Base-by-base conservation (phyloP, 2,888 invertebrate species). In the Hydroisotoma schaefferi region DNA sequence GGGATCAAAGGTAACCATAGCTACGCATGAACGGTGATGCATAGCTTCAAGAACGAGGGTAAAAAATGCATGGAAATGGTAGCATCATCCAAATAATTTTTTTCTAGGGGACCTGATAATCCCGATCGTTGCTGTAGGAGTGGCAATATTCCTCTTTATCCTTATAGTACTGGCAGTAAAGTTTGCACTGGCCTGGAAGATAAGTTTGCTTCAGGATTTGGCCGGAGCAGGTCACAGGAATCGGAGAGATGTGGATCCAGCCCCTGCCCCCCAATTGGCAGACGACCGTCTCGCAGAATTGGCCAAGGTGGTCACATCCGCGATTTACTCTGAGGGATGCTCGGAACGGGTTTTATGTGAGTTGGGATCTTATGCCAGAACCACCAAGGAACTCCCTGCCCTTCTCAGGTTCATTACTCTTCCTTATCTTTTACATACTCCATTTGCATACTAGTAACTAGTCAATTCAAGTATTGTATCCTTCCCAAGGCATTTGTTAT, bases 141-240 rank as follows among this genome's bases (percentile, higher is more conserved):
- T 70, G 5, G 72, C 70, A 8, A n/a, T 70, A 22, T 71, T 71
- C 49, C 55, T 72, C 22, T 53, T 72, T 10, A 43, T 72, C 28
- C 46, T 71, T 22, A 67, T 72, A 29, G 66, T 72, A 12, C 62
- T 72, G 25, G 71, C 72, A 0, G 71, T 72, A 4, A 72, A 72
- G 44, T 64, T 63, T 20, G 72, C 70, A 4, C 54, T 72, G 1
- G 63, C 65, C 1, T 72, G 65, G 63, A 72, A 72, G 51, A 5
- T 71, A 0, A 61, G 48, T 3, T 4, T 69, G 1, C 46, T 70
- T 15, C 62, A 63, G 2, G 56, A 63, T 27, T 3, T 66, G 0
- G 62, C 59, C 2, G 57, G 63, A 12, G 22, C 27, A 5, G 47
- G 48, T 43, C 8, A 5, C 49, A 52, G 26, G 15, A 23, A 10